A percentile compares a stretch with the other conserved stretches of the same genome.
Conservation (phyloP, 2,113 vertebrate genomes). For the Apistogramma diplotaenia region DNA sequence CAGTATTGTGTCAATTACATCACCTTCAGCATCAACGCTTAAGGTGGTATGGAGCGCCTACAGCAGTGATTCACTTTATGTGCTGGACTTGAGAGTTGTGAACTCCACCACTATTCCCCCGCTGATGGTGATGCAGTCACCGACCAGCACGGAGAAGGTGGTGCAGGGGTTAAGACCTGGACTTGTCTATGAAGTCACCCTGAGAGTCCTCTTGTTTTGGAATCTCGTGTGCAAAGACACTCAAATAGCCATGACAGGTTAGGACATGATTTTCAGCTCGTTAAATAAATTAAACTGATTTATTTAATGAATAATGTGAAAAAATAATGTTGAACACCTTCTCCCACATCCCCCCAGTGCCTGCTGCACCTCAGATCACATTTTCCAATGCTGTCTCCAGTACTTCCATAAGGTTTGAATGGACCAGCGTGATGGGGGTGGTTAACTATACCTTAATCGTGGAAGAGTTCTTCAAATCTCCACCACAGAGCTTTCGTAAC, state of each 20-base stretch:
- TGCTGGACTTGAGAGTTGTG: constrained; percentile 56
- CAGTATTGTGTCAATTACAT: constrained; percentile 57
- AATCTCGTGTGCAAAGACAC: constrained; percentile 22
- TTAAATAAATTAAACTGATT: not conserved
- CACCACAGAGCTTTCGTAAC: not conserved
- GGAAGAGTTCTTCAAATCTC: not conserved
- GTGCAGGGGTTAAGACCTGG: constrained; percentile 70
- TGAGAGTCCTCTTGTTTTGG: constrained; percentile 51
- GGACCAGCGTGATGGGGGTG: constrained; percentile 67
- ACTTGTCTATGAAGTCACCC: constrained; percentile 56
- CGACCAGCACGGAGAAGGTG: constrained; percentile 24
- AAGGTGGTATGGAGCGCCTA: constrained; percentile 55
- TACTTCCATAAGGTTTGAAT: constrained; percentile 67
- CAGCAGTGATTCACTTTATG: constrained; percentile 41
- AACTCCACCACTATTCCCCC: constrained; percentile 55
- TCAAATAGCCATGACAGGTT: constrained; percentile 62
- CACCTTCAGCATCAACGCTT: constrained; percentile 67
- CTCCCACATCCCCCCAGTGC: constrained; percentile 61
- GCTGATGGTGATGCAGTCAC: constrained; percentile 22
- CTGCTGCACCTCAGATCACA: constrained; percentile 65
- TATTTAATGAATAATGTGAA: not conserved
- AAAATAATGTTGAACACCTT: not conserved
- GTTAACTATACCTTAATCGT: constrained; percentile 68
- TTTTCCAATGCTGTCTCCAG: constrained; percentile 67
- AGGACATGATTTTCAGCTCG: not conserved